Percentiles rank a stretch among this genome's conserved stretches.
These are phyloP conservation scores for Rhaphigaster nebulosa DNA, from an alignment of 2,888 invertebrate species.

Conservation along the genomic window DNA sequence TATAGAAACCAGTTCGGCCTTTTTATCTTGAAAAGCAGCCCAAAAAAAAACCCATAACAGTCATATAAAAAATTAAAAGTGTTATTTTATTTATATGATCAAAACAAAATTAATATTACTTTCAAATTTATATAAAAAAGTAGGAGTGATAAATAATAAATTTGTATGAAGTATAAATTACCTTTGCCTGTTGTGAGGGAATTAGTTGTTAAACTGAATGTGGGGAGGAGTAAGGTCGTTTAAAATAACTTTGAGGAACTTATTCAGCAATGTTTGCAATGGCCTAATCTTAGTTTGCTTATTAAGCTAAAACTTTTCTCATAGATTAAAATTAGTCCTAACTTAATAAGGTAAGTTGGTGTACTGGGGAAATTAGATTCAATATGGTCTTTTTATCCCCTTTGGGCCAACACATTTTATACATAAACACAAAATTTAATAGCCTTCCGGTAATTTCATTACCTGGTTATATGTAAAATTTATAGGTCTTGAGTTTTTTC, in stretches of 20 bases:
- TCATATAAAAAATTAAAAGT: too few species aligned
- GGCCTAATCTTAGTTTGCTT: constrained; percentile 30
- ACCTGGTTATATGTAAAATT: not conserved
- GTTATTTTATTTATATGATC: too few species aligned
- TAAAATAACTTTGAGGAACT: constrained; percentile 2
- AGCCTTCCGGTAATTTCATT: not conserved
- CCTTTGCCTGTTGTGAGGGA: not conserved
- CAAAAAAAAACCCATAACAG: too few species aligned
- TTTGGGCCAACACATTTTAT: constrained; percentile 9
- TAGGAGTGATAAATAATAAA: too few species aligned
- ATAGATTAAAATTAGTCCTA: constrained; percentile 37
- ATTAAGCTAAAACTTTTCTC: constrained; percentile 38
- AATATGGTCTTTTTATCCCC: constrained; percentile 17
- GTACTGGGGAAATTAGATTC: constrained; percentile 34
- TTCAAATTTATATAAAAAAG: too few species aligned
- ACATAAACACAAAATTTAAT: not conserved
- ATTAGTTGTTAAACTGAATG: constrained; percentile 22
- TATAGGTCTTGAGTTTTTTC: not conserved
- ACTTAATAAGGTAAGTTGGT: constrained; percentile 26
- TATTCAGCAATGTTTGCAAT: constrained; percentile 26
- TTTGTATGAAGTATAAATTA: not conserved
- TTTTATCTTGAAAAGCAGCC: too few species aligned
- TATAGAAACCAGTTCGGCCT: too few species aligned
- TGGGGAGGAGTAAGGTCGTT: not conserved
- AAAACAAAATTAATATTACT: too few species aligned